Evolutionary conservation across 1,140 invertebrate genomes (phyloP), one percentile per base, ranked within the genome.

Genomic region (Drosophila baimaii): DNA sequence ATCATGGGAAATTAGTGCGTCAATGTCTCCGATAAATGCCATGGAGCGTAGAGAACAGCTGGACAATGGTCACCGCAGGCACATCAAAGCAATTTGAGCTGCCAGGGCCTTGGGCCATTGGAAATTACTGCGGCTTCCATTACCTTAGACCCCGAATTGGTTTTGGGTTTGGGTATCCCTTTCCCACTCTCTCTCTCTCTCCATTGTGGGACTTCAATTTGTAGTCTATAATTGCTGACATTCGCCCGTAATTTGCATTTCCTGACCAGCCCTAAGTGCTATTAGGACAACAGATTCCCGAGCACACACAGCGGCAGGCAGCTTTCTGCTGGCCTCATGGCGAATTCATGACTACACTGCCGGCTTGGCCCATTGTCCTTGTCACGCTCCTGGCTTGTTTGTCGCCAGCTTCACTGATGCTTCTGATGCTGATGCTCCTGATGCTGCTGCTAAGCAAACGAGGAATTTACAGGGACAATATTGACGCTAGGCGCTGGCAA

Each of bases 331-430:
- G 55, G 55, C 35, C 52, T 56, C 80, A 83, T 86, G 77, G 58
- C 52, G 47, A 79, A 86, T 86, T 86, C 82, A 86, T 82, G 82
- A 49, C 58, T 59, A 55, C 61, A 55, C 51, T 47, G 70, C 21
- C 54, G 39, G 41, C 35, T 56, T 59, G 68, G 75, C 46, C 76
- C 71, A 83, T 83, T 88, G 83, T 77, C 79, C 83, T 79, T 79
- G 79, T 41, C 13, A 46, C 23, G 51, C 37, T 55, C 35, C 15
- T 41, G 65, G 47, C 55, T 35, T 77, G 44, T 69, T 66, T 64
- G 27, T 33, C 51, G 35, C 13, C 68, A 49, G 37, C 44, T 47
- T 15, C 44, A 39, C 27, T 41, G 47, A 57, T 41, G 29, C 35
- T 27, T 35, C 27, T 41, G 47, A 57, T 41, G 29, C 35, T 27